Evolutionary conservation across 1,140 invertebrate species (phyloP).

Genomic region (Ceratitis capitata): DNA sequence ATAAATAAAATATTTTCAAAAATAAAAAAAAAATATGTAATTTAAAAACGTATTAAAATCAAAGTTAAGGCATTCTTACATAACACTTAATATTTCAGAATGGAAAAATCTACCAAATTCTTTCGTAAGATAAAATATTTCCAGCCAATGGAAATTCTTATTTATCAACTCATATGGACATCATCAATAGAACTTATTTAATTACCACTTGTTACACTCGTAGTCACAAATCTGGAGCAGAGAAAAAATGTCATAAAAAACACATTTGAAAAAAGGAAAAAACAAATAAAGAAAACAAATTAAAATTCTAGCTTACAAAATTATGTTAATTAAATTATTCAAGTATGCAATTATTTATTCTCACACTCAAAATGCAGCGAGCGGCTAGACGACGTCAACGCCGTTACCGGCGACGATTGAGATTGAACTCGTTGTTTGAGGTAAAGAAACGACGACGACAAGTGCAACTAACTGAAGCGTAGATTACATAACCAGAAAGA

Average conservation of each 20-base stretch:
- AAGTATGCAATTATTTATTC: slow-evolving; percentile 27
- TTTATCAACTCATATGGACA: too few relatives aligned
- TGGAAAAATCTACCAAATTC: too few relatives aligned
- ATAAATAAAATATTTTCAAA: too few relatives aligned
- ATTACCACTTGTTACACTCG: neutral
- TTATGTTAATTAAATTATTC: slow-evolving; percentile 31
- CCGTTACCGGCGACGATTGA: too few relatives aligned
- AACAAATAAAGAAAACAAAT: neutral
- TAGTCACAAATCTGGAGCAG: too few relatives aligned
- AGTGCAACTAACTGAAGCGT: neutral
- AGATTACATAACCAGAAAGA: neutral
- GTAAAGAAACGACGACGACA: neutral
- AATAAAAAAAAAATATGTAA: too few relatives aligned
- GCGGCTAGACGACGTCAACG: neutral
- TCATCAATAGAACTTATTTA: neutral
- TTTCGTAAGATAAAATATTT: too few relatives aligned
- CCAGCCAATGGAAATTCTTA: too few relatives aligned
- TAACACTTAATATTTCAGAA: too few relatives aligned
- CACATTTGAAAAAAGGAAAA: neutral
- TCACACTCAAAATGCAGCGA: neutral
- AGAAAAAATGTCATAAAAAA: neutral
- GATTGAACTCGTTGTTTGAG: too few relatives aligned
- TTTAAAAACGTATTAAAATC: too few relatives aligned
- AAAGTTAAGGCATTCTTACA: too few relatives aligned
- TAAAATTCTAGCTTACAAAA: neutral